Percentiles rank a stretch among this genome's conserved stretches.
These are phyloP conservation scores for Diphyllodes magnificus DNA, from an alignment of 2,113 vertebrate genomes.

Conservation along the genomic window DNA sequence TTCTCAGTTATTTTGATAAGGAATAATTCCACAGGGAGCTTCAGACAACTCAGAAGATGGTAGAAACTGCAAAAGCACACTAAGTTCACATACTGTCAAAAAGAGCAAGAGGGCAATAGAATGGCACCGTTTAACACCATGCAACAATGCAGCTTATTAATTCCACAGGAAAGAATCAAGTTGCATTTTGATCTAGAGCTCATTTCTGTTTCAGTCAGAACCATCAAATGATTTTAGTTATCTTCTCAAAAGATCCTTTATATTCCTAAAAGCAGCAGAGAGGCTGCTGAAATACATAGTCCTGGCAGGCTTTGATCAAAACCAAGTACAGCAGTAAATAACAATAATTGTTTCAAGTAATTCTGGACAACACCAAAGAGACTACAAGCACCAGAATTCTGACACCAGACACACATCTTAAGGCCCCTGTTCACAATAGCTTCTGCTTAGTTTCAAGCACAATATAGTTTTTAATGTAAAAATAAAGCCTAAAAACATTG, in stretches of 20 bases:
- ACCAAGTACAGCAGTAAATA: background rate
- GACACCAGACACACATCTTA: background rate
- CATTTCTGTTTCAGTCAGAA: background rate
- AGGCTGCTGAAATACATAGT: background rate
- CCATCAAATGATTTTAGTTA: background rate
- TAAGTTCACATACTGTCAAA: background rate
- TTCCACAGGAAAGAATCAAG: background rate
- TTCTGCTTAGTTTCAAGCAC: background rate
- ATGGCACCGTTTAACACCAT: background rate
- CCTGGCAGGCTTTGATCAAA: constrained; percentile 5
- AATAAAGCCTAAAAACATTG: background rate
- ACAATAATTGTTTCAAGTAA: background rate
- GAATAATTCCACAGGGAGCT: background rate
- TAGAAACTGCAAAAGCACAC: background rate
- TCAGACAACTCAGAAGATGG: background rate
- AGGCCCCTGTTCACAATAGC: background rate
- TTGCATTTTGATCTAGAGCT: background rate
- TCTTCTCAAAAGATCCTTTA: background rate
- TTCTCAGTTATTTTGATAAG: background rate
- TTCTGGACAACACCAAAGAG: constrained; percentile 3
- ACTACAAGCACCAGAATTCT: background rate
- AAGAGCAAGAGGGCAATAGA: background rate
- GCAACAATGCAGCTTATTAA: background rate
- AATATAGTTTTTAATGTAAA: background rate
- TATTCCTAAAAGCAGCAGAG: background rate